phyloP scores from a whole-genome alignment of 2,888 invertebrate genomes.

The Panopea generosa region DNA sequence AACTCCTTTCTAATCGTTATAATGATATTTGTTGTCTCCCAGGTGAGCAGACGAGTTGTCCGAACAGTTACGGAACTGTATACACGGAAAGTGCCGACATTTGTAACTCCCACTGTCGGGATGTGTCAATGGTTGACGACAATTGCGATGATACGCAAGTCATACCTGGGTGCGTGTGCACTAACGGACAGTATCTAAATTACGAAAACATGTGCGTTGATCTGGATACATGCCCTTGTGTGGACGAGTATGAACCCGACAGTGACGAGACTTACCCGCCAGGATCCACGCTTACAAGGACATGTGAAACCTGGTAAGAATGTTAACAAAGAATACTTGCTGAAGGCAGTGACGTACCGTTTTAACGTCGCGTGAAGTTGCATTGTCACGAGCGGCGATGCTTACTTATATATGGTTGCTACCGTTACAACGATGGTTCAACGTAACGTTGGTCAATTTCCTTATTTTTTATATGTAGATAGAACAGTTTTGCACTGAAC shows the following conservation, averaged over 20 bases:
- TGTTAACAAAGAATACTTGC: too few relatives aligned
- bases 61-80: conserved; percentile 15
- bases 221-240: conserved; percentile 51
- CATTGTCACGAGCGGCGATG: too few relatives aligned
- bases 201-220: conserved; percentile 52
- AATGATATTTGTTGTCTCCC: too few relatives aligned
- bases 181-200: conserved; percentile 33
- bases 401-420: too few relatives aligned
- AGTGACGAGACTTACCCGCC: conserved; percentile 37
- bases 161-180: conserved; percentile 59
- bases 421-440: too few relatives aligned
- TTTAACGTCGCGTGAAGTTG: too few relatives aligned
- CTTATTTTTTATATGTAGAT: too few relatives aligned
- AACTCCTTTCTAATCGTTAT: too few relatives aligned
- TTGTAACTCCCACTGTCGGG: conserved; percentile 51
- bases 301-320: conserved; percentile 60
- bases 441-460: too few relatives aligned
- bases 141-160: conserved; percentile 38
- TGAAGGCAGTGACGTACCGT: too few relatives aligned
- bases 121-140: conserved; percentile 42
- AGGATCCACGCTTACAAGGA: conserved; percentile 29
- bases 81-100: conserved; percentile 57
- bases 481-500: too few relatives aligned
- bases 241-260: conserved; percentile 41
- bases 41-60: conserved; percentile 19